Percentiles rank a stretch among this genome's conserved stretches.
Evolutionary conservation across 2,113 vertebrate genomes (phyloP).

Genomic region (Vulpes ferrilata): DNA sequence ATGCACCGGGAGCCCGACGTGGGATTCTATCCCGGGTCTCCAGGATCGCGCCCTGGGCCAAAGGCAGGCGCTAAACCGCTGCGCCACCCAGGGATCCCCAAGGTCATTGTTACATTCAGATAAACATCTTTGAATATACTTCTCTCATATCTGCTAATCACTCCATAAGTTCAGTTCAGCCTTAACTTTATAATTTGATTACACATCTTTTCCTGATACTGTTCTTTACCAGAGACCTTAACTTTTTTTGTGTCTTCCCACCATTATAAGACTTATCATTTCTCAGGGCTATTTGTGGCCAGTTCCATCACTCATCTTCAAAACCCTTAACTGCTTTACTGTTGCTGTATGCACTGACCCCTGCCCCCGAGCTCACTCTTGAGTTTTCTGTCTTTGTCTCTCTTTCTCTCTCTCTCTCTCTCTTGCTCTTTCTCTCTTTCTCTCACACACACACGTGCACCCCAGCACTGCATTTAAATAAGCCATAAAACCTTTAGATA

Average conservation of each 20-base stretch:
- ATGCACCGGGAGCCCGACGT: no score
- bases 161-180: neutral
- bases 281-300: neutral
- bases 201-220: neutral
- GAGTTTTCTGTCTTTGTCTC: neutral
- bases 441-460: fast-evolving
- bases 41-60: no score
- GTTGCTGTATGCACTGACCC: neutral
- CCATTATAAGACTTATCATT: neutral
- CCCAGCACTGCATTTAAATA: neutral
- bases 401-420: fast-evolving
- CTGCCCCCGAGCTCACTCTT: neutral
- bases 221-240: neutral
- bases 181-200: neutral
- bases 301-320: neutral
- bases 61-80: no score
- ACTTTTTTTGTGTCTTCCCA: neutral
- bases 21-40: no score
- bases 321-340: neutral
- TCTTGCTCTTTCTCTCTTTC: fast-evolving
- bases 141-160: neutral
- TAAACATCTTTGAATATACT: neutral
- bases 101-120: neutral
- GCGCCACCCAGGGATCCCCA: no score
- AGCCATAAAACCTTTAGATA: neutral